Base-by-base conservation (phyloP, 1,140 invertebrate species). In the Cecropterus lyciades region DNA sequence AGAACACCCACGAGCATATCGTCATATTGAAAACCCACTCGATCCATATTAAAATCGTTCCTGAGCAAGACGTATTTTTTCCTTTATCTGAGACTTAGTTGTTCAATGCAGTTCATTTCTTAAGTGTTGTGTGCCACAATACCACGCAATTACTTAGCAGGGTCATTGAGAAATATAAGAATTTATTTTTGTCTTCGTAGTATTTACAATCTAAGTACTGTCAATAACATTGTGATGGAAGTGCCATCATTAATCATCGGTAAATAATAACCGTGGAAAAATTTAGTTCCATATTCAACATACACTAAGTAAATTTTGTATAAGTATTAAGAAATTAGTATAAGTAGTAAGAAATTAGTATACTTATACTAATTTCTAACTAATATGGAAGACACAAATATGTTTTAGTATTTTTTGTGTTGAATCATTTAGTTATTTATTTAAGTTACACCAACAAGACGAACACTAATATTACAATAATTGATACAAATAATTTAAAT, bases 61-160 rank as follows among this genome's bases (percentile, higher is more conserved):
- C n/a, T n/a, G n/a, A n/a, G n/a, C n/a, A n/a, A n/a, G n/a, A n/a
- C 48, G 16, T 5, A 20, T 51, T 42, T 14, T 51, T 56, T 14
- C 10, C 48, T 52, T 40, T 63, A 43, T 52, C 20, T 40, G 20
- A 51, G 48, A 15, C 46, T 17, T 52, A 27, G 27, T 17, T 24
- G 48, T 42, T 62, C 48, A 42, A 63, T 63, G 48, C 48, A 63
- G 48, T 63, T 63, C 48, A 63, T 63, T 63, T 63, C 60, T 63
- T 52, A 63, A 63, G 60, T 52, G 33, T 52, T 43, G 60, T 52
- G 48, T 27, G 24, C n/a, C n/a, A 63, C 60, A 63, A 63, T 63
- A 11, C 48, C 33, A 3, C 24, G 60, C 48, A 63, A 63, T 63
- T 52, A 63, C 48, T 63, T 63, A 63, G 60, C 20, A 27, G 49